Base-by-base conservation (phyloP, 2,113 vertebrate genomes). In the Rhabdornis inornatus region DNA sequence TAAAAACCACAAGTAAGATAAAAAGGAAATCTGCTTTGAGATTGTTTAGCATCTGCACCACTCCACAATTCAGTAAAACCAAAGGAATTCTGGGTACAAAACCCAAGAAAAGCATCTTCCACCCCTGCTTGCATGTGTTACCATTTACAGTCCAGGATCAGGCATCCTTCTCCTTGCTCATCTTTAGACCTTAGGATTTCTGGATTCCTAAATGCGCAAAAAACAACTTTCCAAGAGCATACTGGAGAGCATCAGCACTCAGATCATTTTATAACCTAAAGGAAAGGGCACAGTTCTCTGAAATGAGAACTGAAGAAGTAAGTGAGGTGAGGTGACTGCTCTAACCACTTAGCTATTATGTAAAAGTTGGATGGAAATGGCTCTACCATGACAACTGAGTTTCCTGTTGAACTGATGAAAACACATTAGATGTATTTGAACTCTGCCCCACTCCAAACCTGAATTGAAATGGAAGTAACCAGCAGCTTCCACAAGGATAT, bases 301-400 rank as follows among this genome's bases (percentile, higher is more conserved):
- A 82, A 91, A 64, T 72, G 81, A 63, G 44, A 92, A 61, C 65
- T 65, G 61, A 93, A 63, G 53, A 85, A 85, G 27, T 37, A 14
- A 82, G 52, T 28, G 84, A 91, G 70, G 40, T 1, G 4, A 74
- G 50, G 45, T 55, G 64, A 85, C 88, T 86, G 66, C 75, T 80
- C 59, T 63, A 80, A 86, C 42, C 64, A 88, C 75, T 88, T 57
- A 42, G 76, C 71, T 80, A 63, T 93, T 93, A 80, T 40, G 37
- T 69, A 93, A 45, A 92, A 92, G 57, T 72, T 80, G 79, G 81
- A 87, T 91, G 53, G 69, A 81, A 93, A 94, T 22, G 66, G 42
- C 66, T 95, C 83, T 90, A 59, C 90, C 31, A 57, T 61, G 75
- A 94, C 79, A 88, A 92, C 31, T 61, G 50, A 83, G 21, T 74